Percentiles rank a stretch among this genome's conserved stretches.
These are phyloP conservation scores for Chiloscyllium plagiosum DNA, from an alignment of 2,113 vertebrate species.

Conservation along the genomic window DNA sequence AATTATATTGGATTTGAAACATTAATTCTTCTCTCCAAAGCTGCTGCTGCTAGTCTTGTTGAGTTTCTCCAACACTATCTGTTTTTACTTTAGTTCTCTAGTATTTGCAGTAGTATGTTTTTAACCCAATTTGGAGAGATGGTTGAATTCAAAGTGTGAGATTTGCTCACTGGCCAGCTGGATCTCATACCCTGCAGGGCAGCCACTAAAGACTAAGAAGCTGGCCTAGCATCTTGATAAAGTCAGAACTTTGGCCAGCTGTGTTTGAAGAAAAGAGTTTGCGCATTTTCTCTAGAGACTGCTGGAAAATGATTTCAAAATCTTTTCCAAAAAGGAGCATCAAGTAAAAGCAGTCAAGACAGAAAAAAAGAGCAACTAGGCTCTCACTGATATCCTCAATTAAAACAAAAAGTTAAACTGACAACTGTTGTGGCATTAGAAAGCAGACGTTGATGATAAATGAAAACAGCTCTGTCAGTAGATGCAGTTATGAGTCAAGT, in stretches of 20 bases:
- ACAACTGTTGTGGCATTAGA: not conserved
- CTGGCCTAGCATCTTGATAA: not conserved
- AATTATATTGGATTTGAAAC: no score
- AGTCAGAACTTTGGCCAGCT: not conserved
- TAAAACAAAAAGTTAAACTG: constrained; percentile 31
- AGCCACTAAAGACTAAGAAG: not conserved
- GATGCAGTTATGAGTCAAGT: not conserved
- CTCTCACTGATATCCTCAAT: constrained; percentile 24
- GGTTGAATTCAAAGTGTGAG: not conserved
- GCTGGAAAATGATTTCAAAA: not conserved
- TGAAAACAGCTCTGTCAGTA: not conserved
- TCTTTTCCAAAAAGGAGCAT: not conserved
- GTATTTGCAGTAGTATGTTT: no score
- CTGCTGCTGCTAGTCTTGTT: no score
- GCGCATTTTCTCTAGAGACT: not conserved
- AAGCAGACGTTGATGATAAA: not conserved
- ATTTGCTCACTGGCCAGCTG: not conserved
- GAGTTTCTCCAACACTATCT: no score
- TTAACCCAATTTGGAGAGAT: not conserved
- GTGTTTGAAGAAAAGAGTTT: not conserved
- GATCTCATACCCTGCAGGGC: not conserved
- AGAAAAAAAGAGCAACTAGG: not conserved
- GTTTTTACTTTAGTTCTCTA: no score
- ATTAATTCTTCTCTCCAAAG: no score
- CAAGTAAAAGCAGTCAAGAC: constrained; percentile 1